Base-by-base conservation (phyloP, 2,888 invertebrate genomes). In the Chironomus tentans region DNA sequence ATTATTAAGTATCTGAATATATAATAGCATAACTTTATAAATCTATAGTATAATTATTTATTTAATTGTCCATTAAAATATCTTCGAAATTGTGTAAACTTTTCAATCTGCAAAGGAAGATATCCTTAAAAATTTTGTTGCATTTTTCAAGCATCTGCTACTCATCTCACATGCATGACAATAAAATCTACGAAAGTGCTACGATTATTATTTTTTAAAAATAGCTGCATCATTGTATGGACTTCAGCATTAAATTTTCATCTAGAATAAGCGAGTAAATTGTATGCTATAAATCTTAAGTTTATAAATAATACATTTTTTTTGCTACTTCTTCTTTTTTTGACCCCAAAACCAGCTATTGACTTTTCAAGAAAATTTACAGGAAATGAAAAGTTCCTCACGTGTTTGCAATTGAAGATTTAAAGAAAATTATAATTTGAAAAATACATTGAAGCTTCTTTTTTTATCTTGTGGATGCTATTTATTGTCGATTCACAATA, bases 401-500 rank as follows among this genome's bases (percentile, higher is more conserved):
- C 38, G 38, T 38, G 18, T 28, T 13, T 24, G 65, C 65, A n/a
- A 65, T 21, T 21, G 7, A 65, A 65, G 22, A 24, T 21, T 21
- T 65, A 24, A 24, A 21, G n/a, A 56, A 18, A 56, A 56, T 38
- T 38, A 38, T 38, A 56, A 56, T n/a, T n/a, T 56, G n/a, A 56
- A 18, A 18, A 56, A 18, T 18, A 56, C n/a, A 15, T 56, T 56
- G 7, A n/a, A 56, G 56, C 56, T 56, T 50, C 3, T 50, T 10
- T 50, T 1, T 50, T 15, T 4, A 28, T 28, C 28, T 50, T 56
- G n/a, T 56, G 18, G 18, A 22, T 56, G 69, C 74, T 68, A 50
- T 69, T 76, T 76, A 76, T 78, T 78, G 77, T 78, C 77, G 68
- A 75, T 71, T 78, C 77, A 78, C 77, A 78, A 78, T 78, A 78